Base-by-base conservation (phyloP, 2,113 vertebrate species). In the Syrmaticus mikado region DNA sequence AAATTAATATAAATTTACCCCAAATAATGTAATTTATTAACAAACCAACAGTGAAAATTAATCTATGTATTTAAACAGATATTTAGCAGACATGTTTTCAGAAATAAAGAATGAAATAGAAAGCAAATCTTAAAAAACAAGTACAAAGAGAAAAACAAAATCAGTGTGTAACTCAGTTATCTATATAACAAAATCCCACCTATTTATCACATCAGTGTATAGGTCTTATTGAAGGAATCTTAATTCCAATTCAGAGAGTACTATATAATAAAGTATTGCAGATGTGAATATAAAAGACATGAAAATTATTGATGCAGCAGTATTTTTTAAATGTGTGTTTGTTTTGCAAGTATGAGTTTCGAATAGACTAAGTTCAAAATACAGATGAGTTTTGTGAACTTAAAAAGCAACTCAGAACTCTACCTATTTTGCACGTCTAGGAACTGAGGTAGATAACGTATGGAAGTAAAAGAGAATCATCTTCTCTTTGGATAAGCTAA, bases 181-280 rank as follows among this genome's bases (percentile, higher is more conserved):
- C 40, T 19, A 34, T 4, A 32, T 3, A 27, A 58, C n/a, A 65
- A 82, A 46, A 2, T 0, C 7, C 2, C 8, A 19, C 1, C 24
- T 28, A 36, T 28, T 67, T 45, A 27, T 58, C 4, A 1, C 25
- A 75, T 22, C 1, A 2, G 15, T 50, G 8, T 38, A 32, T 2
- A 5, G 46, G 19, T 18, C 28, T 78, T 10, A 68, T 3, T 27
- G n/a, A 38, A 68, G 8, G 14, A 28, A 46, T 70, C 72, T 13
- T 15, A 55, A 19, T 36, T 79, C 18, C 18, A 36, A 7, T 57
- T 73, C 13, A 38, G 75, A 21, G 2, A 34, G 15, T 71, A 14
- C 10, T 52, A 43, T 58, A 64, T 16, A 43, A 16, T 20, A 87
- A 7, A 3, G 3, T 52, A 60, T 40, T 53, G 27, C 24, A 16